These are phyloP conservation scores for Catocala fraxini DNA, from an alignment of 2,888 invertebrate genomes.

Conservation along the genomic window DNA sequence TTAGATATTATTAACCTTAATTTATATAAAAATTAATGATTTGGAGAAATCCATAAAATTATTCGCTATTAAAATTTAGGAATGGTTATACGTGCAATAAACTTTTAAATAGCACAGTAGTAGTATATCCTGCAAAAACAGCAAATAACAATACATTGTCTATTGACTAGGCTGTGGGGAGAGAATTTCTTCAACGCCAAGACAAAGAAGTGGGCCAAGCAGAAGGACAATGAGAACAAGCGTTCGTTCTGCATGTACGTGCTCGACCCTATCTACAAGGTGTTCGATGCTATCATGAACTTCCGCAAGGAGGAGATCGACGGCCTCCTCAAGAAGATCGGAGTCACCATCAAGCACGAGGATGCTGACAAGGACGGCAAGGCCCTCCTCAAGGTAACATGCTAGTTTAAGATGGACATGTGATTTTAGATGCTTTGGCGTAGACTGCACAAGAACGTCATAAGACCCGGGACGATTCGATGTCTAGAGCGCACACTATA, in stretches of 20 bases:
- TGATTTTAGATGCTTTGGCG: too few relatives aligned
- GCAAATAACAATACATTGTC: background rate
- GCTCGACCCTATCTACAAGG: conserved; percentile 99
- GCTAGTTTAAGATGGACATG: too few relatives aligned
- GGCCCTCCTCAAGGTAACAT: conserved; percentile 93
- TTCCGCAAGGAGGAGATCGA: conserved; percentile 98
- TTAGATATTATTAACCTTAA: too few relatives aligned
- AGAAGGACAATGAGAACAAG: conserved; percentile 96
- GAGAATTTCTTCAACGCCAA: conserved; percentile 99
- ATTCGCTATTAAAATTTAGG: too few relatives aligned
- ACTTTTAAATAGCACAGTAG: too few relatives aligned
- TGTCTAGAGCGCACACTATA: too few relatives aligned
- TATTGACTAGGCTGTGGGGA: conserved; percentile 93
- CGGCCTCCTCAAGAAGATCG: conserved; percentile 95
- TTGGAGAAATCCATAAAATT: too few relatives aligned
- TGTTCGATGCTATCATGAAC: conserved; percentile 94
- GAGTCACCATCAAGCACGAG: conserved; percentile 96
- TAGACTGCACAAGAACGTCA: too few relatives aligned
- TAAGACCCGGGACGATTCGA: too few relatives aligned
- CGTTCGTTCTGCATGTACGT: conserved; percentile 99
- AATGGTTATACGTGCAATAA: too few relatives aligned
- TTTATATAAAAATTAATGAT: too few relatives aligned
- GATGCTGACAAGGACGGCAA: conserved; percentile 99
- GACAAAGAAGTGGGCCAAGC: conserved; percentile 99
- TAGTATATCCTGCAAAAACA: background rate